Evolutionary conservation across 92 coral and sea anemone genomes (phyloP), one percentile per base, ranked within the genome.

Genomic region (Micromussa lordhowensis): DNA sequence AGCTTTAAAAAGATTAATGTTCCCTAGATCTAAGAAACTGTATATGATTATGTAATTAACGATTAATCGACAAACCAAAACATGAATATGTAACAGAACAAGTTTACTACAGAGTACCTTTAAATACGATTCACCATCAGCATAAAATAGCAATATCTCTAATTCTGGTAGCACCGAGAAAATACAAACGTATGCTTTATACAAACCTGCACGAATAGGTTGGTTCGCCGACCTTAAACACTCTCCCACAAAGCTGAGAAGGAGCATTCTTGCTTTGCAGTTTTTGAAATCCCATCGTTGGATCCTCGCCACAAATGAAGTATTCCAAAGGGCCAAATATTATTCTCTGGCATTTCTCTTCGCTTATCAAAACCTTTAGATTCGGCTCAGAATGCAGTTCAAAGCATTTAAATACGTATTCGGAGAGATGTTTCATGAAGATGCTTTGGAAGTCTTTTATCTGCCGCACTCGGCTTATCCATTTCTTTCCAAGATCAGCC

Each of bases 141-240:
- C 44, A 73, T 19, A 35, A 15, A 70, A 70, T 17, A 14, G 38
- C 19, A 14, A 11, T 15, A 30, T 70, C 24, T 2, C 19, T 72
- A 9, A 34, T 73, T 35, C 17, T 11, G 14, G 9, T 66, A 26
- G 34, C 55, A 34, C 32, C 1, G 24, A 17, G 9, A 54, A 30
- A 78, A 51, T 16, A 10, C 11, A 19, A 54, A 44, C 51, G 51
- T 44, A 26, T 24, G 11, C 15, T 11, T 22, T n/a, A 31, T 14
- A 70, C 90, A 30, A 68, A 97, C 99, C 99, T 97, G 95, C 99
- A 97, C 0, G 98, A 96, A 74, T 96, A 97, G 38, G 99, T 97
- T 24, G 99, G 99, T 68, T 97, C 99, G 1, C 98, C 97, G 82
- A 76, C 91, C 86, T 96, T 97, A 57, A 97, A 97, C 80, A 94